phyloP scores from a whole-genome alignment of 2,113 vertebrate genomes.

The Manacus vitellinus region DNA sequence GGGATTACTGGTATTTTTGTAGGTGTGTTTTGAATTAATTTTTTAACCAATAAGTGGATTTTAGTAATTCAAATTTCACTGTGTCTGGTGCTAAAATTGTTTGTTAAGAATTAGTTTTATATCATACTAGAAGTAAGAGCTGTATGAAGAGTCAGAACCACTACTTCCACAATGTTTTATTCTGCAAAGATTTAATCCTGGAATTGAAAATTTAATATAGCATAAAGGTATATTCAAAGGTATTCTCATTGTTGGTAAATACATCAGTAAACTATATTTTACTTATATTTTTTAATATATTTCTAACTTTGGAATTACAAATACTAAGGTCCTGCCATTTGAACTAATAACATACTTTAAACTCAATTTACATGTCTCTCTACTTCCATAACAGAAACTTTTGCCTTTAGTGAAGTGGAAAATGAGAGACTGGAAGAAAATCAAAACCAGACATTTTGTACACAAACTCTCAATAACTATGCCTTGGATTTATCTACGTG shows the following conservation, averaged over 20 bases:
- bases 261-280: background rate
- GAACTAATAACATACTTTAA: background rate
- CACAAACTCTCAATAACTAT: background rate
- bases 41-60: background rate
- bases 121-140: background rate
- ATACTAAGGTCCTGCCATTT: background rate
- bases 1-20: background rate
- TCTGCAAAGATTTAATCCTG: background rate
- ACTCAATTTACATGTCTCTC: background rate
- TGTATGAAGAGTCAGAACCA: background rate
- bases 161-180: background rate
- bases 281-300: background rate
- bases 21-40: background rate
- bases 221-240: background rate
- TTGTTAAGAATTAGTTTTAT: background rate
- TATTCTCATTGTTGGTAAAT: background rate
- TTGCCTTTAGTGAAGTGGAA: background rate
- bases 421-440: background rate
- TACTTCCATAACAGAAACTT: background rate
- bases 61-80: background rate
- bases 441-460: background rate
- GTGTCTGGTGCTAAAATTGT: background rate
- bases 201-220: background rate
- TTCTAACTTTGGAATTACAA: background rate
- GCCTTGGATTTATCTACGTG: background rate